Conservation (phyloP, 2,113 vertebrate species). For the Indicator maculatus region DNA sequence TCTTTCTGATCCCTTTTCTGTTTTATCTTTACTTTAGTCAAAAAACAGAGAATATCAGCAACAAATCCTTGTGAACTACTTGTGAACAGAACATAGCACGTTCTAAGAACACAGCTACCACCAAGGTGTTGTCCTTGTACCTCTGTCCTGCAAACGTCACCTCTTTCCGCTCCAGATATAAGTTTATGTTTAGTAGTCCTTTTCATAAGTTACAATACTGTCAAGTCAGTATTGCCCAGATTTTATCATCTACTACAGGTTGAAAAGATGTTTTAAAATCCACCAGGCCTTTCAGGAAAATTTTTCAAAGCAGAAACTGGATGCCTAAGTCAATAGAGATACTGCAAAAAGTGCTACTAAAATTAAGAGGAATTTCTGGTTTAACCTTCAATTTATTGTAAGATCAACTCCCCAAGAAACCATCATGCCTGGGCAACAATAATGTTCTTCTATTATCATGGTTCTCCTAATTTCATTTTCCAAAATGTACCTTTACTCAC, state of each 20-base stretch:
- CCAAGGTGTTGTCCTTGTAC: background rate
- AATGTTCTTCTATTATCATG: background rate
- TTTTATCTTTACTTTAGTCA: background rate
- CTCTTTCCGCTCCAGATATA: background rate
- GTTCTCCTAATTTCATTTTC: background rate
- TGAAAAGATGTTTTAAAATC: background rate
- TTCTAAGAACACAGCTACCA: background rate
- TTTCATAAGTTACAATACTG: background rate
- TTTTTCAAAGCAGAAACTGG: background rate
- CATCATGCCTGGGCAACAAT: background rate
- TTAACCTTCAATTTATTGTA: background rate
- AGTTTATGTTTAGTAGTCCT: background rate
- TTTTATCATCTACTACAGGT: background rate
- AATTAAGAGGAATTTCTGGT: background rate
- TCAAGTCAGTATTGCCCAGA: background rate
- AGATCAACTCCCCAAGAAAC: background rate
- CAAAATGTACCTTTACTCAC: background rate
- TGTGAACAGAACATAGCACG: background rate
- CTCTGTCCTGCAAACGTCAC: background rate
- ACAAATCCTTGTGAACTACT: background rate
- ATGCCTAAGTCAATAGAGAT: background rate
- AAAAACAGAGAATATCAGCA: background rate
- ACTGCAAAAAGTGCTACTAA: background rate
- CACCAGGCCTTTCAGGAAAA: background rate
- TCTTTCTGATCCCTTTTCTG: background rate